A percentile compares a stretch with the other conserved stretches of the same genome.
phyloP scores from a whole-genome alignment of 2,113 vertebrate genomes.

The Proterorhinus semilunaris region DNA sequence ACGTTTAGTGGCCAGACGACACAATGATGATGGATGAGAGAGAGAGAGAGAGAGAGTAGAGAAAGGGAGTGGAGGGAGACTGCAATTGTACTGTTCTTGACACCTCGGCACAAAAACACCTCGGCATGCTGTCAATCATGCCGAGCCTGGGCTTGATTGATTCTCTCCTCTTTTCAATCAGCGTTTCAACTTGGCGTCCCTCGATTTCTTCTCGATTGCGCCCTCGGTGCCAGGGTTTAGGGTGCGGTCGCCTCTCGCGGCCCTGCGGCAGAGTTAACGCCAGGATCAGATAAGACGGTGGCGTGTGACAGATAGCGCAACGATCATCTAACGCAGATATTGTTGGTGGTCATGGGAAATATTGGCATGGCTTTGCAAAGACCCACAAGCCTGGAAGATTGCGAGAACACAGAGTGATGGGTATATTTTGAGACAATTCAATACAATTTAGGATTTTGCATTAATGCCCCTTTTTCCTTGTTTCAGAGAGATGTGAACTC shows the following conservation, averaged over 20 bases:
- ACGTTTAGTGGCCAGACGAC: constrained; percentile 68
- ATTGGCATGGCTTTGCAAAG: too few relatives aligned
- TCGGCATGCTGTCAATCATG: constrained; percentile 77
- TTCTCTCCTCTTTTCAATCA: constrained; percentile 78
- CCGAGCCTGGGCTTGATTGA: constrained; percentile 67
- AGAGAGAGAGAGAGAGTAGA: constrained; percentile 25
- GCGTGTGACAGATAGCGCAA: constrained; percentile 1
- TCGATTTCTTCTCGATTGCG: constrained; percentile 54
- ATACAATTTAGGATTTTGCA: not conserved
- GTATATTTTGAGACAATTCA: not conserved
- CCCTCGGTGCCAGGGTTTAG: constrained; percentile 40
- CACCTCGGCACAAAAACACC: constrained; percentile 77
- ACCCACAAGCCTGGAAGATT: not conserved
- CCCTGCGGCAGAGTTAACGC: constrained; percentile 10
- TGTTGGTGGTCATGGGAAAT: too few relatives aligned
- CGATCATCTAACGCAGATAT: too few relatives aligned
- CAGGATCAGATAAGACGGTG: constrained; percentile 15
- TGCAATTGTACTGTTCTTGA: constrained; percentile 75
- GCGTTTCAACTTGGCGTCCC: constrained; percentile 61
- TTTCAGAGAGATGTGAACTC: too few relatives aligned
- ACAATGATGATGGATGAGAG: constrained; percentile 69
- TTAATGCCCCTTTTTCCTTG: too few relatives aligned
- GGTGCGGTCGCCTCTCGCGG: not conserved
- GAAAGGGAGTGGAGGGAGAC: constrained; percentile 44
- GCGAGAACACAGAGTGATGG: not conserved